Evolutionary conservation across 2,797 vertebrate species (phyloP).

Genomic region (Cossypha dichroa): DNA sequence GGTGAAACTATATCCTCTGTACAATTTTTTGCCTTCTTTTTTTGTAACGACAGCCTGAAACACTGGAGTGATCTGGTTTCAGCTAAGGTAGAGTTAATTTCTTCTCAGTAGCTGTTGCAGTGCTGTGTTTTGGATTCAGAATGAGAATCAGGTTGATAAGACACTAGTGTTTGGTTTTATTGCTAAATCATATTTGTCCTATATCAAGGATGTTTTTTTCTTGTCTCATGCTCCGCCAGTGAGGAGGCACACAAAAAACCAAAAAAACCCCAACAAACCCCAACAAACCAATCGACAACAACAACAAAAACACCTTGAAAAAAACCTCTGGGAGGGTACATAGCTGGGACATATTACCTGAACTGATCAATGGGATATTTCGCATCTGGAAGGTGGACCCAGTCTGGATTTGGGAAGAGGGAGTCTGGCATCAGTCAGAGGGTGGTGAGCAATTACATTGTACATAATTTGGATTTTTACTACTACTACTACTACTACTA

Average conservation of each 20-base stretch:
- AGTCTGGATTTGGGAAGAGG: accelerated
- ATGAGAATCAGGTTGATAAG: background rate
- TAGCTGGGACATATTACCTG: background rate
- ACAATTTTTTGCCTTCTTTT: background rate
- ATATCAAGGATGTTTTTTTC: background rate
- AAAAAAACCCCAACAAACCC: background rate
- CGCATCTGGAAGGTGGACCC: too few species aligned
- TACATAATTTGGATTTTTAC: background rate
- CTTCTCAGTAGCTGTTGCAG: background rate
- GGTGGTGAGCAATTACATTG: background rate
- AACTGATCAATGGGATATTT: background rate
- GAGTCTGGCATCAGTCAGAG: background rate
- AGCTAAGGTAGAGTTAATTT: background rate
- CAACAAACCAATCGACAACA: background rate
- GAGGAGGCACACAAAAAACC: background rate
- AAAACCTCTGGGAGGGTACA: background rate
- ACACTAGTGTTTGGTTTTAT: background rate
- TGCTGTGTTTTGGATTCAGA: background rate
- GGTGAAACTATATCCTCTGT: background rate
- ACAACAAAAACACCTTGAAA: background rate
- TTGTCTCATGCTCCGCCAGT: background rate
- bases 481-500: background rate
- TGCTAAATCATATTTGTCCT: background rate
- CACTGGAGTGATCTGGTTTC: background rate
- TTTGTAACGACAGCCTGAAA: background rate